Evolutionary conservation across 2,113 vertebrate genomes (phyloP), one percentile per base, ranked within the genome.

Genomic region (Alethe diademata): DNA sequence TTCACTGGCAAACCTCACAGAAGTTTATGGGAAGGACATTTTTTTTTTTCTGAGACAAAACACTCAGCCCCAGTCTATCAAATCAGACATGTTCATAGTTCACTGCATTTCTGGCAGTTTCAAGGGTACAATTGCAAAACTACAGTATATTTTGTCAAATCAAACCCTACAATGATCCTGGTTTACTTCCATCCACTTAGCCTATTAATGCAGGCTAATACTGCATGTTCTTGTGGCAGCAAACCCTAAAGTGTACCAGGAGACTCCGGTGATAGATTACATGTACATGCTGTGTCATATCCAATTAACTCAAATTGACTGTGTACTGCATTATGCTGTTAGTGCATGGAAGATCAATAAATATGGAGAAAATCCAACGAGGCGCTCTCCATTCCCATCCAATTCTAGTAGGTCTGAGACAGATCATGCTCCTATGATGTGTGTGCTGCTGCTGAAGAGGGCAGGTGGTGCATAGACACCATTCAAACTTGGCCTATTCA

Each of bases 381-480:
- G 97, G 97, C 97, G 72, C 97, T 97, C 97, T 98, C 88, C 95
- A 94, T 98, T 97, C 97, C 97, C 97, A 97, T 92, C 97, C 95
- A 95, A 97, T 86, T 97, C 97, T 96, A 97, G 97, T 95, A 97
- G 98, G 98, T 98, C 98, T 95, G 98, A 98, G 98, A 98, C 98
- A 97, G 98, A 99, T 99, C 99, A 98, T 98, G 98, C 98, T 98
- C 97, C 98, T 97, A 96, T 97, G 98, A 98, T 99, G 98, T 98
- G 98, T 98, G 90, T 60, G 80, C 97, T 97, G 96, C 97, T 97
- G 98, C 98, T 98, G 98, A 98, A 98, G 98, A 98, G 98, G 99
- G 99, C 99, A 99, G 99, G 99, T 99, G 99, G 99, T 99, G 98
- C 98, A 98, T 98, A 99, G 99, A 99, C 99, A 99, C 99, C 99